A percentile compares a stretch with the other conserved stretches of the same genome.
Evolutionary conservation across 2,113 vertebrate species (phyloP).

Genomic region (Furnarius figulus): DNA sequence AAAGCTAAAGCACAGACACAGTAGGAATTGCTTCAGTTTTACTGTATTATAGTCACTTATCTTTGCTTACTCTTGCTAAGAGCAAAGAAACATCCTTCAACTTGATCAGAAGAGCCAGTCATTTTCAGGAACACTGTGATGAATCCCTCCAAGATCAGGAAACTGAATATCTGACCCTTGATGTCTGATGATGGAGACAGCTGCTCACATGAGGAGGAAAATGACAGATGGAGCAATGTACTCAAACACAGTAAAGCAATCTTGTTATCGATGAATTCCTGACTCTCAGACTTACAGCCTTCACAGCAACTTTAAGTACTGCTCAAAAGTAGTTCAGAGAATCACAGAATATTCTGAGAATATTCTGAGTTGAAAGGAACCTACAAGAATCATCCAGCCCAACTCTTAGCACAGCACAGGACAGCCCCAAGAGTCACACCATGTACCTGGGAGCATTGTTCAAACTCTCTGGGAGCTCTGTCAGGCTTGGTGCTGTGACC

Average conservation of each 20-base stretch:
- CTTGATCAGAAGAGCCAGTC: not conserved
- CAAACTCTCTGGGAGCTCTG: not conserved
- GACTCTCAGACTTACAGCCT: not conserved
- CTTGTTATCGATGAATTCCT: not conserved
- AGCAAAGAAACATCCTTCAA: fast-evolving
- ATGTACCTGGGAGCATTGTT: not conserved
- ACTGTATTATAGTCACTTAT: not conserved
- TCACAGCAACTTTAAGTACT: not conserved
- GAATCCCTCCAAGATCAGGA: not conserved
- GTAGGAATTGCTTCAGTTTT: not conserved
- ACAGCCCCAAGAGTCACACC: not conserved
- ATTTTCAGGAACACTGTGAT: not conserved
- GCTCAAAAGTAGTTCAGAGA: not conserved
- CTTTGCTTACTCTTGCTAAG: not conserved
- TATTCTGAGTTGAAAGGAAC: not conserved
- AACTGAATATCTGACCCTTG: not conserved
- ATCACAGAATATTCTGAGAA: not conserved
- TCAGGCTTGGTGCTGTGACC: not conserved
- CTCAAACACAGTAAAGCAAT: not conserved
- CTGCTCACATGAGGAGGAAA: not conserved
- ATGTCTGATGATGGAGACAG: not conserved
- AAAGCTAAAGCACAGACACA: not conserved
- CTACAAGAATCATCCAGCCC: not conserved
- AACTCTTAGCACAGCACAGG: not conserved
- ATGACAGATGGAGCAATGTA: not conserved